These are phyloP conservation scores for Thymelicus acteon DNA, from an alignment of 2,888 invertebrate genomes.

Conservation along the genomic window DNA sequence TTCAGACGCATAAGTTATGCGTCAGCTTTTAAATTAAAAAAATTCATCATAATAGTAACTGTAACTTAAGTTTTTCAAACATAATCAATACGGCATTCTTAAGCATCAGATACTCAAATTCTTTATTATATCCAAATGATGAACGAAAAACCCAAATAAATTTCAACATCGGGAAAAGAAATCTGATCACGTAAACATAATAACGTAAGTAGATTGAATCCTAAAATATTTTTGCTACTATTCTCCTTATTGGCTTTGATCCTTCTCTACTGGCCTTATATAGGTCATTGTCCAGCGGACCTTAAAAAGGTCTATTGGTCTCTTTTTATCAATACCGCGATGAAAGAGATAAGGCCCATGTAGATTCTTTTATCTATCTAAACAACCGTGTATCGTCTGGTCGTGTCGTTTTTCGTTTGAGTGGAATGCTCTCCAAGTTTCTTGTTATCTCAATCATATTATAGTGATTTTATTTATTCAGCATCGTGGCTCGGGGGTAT, in stretches of 20 bases:
- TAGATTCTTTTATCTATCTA: slow-evolving; percentile 45
- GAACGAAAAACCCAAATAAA: slow-evolving; percentile 53
- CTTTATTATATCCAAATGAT: slow-evolving; percentile 18
- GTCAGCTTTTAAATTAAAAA: no score
- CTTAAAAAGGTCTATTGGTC: slow-evolving; percentile 45
- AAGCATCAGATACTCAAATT: slow-evolving; percentile 12
- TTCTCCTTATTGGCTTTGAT: slow-evolving; percentile 63
- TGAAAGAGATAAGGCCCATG: slow-evolving; percentile 42
- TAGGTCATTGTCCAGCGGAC: slow-evolving; percentile 51
- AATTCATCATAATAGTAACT: no score
- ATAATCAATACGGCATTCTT: slow-evolving; percentile 1
- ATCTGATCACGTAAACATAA: slow-evolving; percentile 68
- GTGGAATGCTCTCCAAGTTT: slow-evolving; percentile 36
- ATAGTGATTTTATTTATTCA: slow-evolving; percentile 5
- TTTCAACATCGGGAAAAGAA: slow-evolving; percentile 61
- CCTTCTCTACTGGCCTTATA: slow-evolving; percentile 52
- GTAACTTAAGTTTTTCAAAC: background rate
- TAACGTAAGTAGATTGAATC: slow-evolving; percentile 72
- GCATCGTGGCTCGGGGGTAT: background rate
- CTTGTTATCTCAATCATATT: slow-evolving; percentile 32
- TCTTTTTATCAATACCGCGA: slow-evolving; percentile 43
- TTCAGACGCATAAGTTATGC: no score
- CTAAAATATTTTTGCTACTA: slow-evolving; percentile 63
- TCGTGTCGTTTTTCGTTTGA: slow-evolving; percentile 55
- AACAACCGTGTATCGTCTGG: slow-evolving; percentile 47